Base-by-base conservation (phyloP, 2,113 vertebrate genomes). In the Cololabis saira region DNA sequence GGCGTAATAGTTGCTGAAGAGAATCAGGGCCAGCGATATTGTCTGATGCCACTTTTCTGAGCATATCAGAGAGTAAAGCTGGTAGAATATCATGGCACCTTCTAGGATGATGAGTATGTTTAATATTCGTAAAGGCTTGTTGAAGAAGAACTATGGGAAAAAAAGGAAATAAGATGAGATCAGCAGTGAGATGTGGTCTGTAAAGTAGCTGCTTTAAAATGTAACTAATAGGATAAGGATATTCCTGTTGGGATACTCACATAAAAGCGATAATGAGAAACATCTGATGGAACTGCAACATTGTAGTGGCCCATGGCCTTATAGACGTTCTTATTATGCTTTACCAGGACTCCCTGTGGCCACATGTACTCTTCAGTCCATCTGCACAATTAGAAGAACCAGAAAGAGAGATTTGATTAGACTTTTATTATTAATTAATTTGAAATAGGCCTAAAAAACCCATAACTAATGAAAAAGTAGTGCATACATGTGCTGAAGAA, bases 301-400 rank as follows among this genome's bases (percentile, higher is more conserved):
- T 99, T 99, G 90, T 97, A 99, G 80, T 98, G 96, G 1, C 98
- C 97, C 93, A 97, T 95, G 1, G 98, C 98, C 87, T 99, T 99
- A 93, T 97, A 99, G n/a, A 99, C 97, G 0, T 98, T 98, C 91
- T 98, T 99, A 92, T 95, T 98, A 89, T 98, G 97, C 74, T 99
- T 99, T 54, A 99, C 98, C 78, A 99, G 67, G 57, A 99, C 97
- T 0, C 98, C 98, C 83, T 99, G 97, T 0, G 97, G 97, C 98
- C 98, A 99, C 95, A 96, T 98, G 86, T 96, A 98, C 71, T 99
- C 97, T 75, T 99, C 98, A 0, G 96, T 98, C 97, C 98, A 99
- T 91, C 98, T 99, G 90, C 30, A 68, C 59, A 54, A 24, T 37
- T 19, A 57, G 1, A 65, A 7, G 12, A 10, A 60, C 17, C 21